Base-by-base conservation (phyloP, 2,888 invertebrate species). In the Cerceris ruficornis region DNA sequence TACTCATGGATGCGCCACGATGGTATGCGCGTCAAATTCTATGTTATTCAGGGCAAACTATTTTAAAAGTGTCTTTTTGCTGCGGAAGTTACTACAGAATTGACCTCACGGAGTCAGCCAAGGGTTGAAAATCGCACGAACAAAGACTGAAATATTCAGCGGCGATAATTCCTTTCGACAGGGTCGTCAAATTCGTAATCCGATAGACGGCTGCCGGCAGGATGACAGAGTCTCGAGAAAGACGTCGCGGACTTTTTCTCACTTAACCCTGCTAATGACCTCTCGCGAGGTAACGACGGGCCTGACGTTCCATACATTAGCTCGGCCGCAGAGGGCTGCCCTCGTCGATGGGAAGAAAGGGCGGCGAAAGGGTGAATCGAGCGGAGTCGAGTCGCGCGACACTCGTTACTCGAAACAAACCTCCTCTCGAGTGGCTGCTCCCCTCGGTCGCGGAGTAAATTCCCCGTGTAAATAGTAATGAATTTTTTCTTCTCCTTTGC, bases 291-390 rank as follows among this genome's bases (percentile, higher is more conserved):
- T 86, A 86, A 87, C 86, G 87, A 87, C 78, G 84, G 78, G 76
- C 86, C 87, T 86, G 86, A 86, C 86, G 86, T 87, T 86, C 82
- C 86, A 86, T 86, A 86, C 83, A 86, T 86, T 86, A 86, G 64
- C 67, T 41, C 59, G 7, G 54, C 46, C 65, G 65, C 55, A 28
- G 54, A 60, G 28, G 28, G 54, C 28, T 61, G 71, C 50, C 61
- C 69, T 77, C 50, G 77, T 39, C 62, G 82, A 69, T 67, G 70
- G 72, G 73, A 81, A 81, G 72, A 28, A 28, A 28, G 61, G 69
- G 61, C 66, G 70, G 49, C 65, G 59, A 69, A 72, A 78, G 82
- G 77, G 81, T 77, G 77, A 75, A 82, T 77, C 69, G 65, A 69
- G 70, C 58, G 52, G 65, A 75, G 80, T 75, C 61, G 65, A 80